Evolutionary conservation across 2,888 invertebrate species (phyloP).

Genomic region (Epirrhoe tristata): DNA sequence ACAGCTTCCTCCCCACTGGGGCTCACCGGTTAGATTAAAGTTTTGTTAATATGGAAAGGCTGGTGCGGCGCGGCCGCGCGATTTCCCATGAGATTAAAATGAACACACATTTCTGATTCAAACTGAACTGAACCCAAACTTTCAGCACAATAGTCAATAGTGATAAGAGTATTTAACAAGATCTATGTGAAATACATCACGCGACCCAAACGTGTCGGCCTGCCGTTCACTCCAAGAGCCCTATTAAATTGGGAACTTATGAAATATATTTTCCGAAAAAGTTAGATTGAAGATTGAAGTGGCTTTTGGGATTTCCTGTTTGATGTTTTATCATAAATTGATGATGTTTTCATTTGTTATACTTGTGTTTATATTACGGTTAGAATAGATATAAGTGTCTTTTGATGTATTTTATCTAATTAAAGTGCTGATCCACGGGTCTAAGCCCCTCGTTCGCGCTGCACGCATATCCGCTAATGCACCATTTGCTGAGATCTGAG

Average conservation of each 20-base stretch:
- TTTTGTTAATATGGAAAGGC: slow-evolving; percentile 74
- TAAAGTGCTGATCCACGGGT: slow-evolving; percentile 64
- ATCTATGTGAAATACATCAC: slow-evolving; percentile 49
- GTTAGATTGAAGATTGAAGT: slow-evolving; percentile 53
- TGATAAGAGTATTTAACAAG: slow-evolving; percentile 53
- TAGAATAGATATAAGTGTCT: not conserved
- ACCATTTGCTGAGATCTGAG: slow-evolving; percentile 60
- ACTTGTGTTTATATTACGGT: not conserved
- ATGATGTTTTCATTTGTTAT: slow-evolving; percentile 5
- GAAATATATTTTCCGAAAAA: slow-evolving; percentile 51
- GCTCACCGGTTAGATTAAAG: slow-evolving; percentile 67
- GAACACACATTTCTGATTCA: slow-evolving; percentile 61
- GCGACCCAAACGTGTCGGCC: slow-evolving; percentile 22
- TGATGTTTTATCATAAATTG: slow-evolving; percentile 27
- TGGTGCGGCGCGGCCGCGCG: slow-evolving; percentile 52
- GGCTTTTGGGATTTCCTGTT: slow-evolving; percentile 43
- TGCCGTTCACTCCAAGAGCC: slow-evolving; percentile 46
- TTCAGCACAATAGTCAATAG: slow-evolving; percentile 49
- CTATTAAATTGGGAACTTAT: slow-evolving; percentile 55
- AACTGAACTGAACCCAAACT: slow-evolving; percentile 48
- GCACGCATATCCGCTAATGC: slow-evolving; percentile 67
- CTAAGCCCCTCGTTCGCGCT: slow-evolving; percentile 59
- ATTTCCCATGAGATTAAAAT: slow-evolving; percentile 69
- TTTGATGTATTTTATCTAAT: slow-evolving; percentile 58
- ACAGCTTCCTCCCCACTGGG: slow-evolving; percentile 54